Evolutionary conservation across 2,113 vertebrate genomes (phyloP).

Genomic region (Perccottus glenii): DNA sequence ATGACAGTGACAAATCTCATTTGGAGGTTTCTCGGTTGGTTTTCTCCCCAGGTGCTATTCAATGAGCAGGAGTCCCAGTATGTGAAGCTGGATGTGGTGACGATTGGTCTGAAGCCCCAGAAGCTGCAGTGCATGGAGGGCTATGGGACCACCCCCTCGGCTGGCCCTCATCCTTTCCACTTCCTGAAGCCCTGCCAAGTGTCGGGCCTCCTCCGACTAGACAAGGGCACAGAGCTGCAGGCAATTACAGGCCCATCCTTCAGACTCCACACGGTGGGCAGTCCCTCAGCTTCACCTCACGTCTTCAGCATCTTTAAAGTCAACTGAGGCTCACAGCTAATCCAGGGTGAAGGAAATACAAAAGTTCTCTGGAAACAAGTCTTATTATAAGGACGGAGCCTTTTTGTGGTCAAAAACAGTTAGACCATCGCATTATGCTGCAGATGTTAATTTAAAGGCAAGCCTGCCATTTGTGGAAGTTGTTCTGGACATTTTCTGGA

Average conservation of each 20-base stretch:
- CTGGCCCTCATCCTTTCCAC: constrained; percentile 79
- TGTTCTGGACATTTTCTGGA: constrained; percentile 58
- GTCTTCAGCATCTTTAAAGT: constrained; percentile 92
- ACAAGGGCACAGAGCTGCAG: constrained; percentile 80
- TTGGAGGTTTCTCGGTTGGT: no score
- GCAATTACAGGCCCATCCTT: constrained; percentile 82
- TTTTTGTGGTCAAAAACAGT: constrained; percentile 12
- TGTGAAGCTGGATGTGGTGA: constrained; percentile 89
- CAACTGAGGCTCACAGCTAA: constrained; percentile 73
- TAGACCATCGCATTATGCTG: constrained; percentile 22
- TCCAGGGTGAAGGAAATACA: neutral
- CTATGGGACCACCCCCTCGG: constrained; percentile 85
- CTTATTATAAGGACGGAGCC: constrained; percentile 3
- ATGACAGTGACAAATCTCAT: neutral
- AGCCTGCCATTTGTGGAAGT: constrained; percentile 60
- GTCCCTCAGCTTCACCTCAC: constrained; percentile 73
- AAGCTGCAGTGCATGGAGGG: constrained; percentile 89
- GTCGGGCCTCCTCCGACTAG: constrained; percentile 84
- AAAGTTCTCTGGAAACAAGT: neutral
- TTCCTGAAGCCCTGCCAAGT: constrained; percentile 89
- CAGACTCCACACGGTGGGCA: constrained; percentile 81
- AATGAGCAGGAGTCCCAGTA: constrained; percentile 88
- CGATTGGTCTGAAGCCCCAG: constrained; percentile 73
- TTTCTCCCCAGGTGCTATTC: constrained; percentile 84
- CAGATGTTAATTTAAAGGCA: constrained; percentile 49